Percentiles rank a stretch among this genome's conserved stretches.
These are phyloP conservation scores for Bolinopsis microptera DNA, from an alignment of 37 sponge, comb jelly and placozoan genomes.

Conservation along the genomic window DNA sequence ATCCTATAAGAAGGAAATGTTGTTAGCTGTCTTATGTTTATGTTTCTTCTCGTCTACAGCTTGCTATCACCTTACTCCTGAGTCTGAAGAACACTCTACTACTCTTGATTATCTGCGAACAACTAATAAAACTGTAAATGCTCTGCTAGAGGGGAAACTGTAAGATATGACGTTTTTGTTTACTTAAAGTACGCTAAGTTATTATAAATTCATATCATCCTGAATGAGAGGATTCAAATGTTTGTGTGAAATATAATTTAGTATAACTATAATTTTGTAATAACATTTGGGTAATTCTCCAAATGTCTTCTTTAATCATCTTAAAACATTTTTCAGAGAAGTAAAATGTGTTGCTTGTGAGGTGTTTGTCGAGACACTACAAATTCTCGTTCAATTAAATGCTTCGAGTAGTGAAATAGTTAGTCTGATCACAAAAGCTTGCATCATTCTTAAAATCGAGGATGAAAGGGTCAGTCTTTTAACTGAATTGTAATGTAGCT, in stretches of 20 bases:
- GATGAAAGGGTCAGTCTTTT: slow-evolving; percentile 3
- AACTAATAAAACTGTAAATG: slow-evolving; percentile 39
- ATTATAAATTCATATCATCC: too few relatives aligned
- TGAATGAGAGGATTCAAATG: too few relatives aligned
- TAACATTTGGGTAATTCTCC: too few relatives aligned
- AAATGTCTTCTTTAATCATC: background rate
- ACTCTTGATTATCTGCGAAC: background rate
- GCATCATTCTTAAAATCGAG: background rate
- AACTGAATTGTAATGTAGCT: too few relatives aligned
- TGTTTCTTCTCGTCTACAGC: too few relatives aligned
- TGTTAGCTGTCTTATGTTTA: too few relatives aligned
- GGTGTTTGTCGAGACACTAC: background rate
- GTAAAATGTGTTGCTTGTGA: slow-evolving; percentile 13
- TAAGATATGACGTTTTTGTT: too few relatives aligned
- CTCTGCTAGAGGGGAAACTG: background rate
- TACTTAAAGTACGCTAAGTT: too few relatives aligned
- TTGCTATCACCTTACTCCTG: too few relatives aligned
- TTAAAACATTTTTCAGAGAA: background rate
- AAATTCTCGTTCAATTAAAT: slow-evolving; percentile 5
- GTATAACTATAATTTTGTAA: too few relatives aligned
- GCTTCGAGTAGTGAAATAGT: background rate
- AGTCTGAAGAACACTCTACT: slow-evolving; percentile 7
- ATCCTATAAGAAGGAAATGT: too few relatives aligned
- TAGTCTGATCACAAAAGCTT: background rate
- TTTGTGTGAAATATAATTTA: too few relatives aligned